These are phyloP conservation scores for Ciconia boyciana DNA, from an alignment of 2,113 vertebrate species.

Conservation along the genomic window DNA sequence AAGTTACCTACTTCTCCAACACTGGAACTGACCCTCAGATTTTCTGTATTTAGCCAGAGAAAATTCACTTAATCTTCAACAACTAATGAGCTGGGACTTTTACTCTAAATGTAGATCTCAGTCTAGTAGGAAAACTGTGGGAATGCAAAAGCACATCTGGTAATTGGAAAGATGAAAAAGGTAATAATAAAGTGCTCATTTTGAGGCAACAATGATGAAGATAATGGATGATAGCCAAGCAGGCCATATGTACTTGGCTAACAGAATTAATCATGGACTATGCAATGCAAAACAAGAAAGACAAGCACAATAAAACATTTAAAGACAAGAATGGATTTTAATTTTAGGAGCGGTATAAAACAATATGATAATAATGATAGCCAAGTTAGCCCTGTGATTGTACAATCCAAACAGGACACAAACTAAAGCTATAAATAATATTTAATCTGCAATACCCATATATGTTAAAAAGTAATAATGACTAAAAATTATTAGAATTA, in stretches of 20 bases:
- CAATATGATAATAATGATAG: conserved; percentile 67
- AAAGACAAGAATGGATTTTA: conserved; percentile 70
- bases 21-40: background rate
- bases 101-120: conserved; percentile 35
- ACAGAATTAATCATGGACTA: conserved; percentile 65
- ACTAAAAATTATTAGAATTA: conserved; percentile 68
- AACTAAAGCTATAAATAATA: conserved; percentile 76
- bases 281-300: conserved; percentile 47
- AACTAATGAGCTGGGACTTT: conserved; percentile 3
- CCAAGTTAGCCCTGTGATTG: conserved; percentile 51
- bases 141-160: conserved; percentile 68
- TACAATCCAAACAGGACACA: conserved; percentile 68
- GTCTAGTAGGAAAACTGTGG: conserved; percentile 18
- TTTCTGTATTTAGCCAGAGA: background rate
- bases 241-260: conserved; percentile 71
- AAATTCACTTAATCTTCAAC: conserved; percentile 36
- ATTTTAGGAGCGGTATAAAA: conserved; percentile 71
- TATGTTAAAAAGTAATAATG: conserved; percentile 66
- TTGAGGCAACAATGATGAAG: conserved; percentile 63
- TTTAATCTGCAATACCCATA: conserved; percentile 64
- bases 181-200: conserved; percentile 70
- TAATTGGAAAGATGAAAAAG: conserved; percentile 71
- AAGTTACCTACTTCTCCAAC: background rate
- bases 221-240: conserved; percentile 70
- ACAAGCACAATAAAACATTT: conserved; percentile 65